Base-by-base conservation (phyloP, 2,888 invertebrate genomes). In the Drosophila setosimentum region DNA sequence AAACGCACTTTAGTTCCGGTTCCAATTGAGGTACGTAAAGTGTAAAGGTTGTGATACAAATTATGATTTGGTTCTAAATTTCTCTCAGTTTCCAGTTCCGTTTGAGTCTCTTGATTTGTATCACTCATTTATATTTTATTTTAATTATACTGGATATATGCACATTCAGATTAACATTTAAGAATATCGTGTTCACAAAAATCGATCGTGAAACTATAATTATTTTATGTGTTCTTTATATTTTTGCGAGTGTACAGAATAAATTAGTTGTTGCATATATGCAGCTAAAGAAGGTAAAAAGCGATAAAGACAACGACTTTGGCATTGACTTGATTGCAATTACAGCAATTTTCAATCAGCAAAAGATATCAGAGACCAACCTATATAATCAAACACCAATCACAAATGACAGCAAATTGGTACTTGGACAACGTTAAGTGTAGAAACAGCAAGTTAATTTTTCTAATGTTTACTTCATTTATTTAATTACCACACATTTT, bases 311-410 rank as follows among this genome's bases (percentile, higher is more conserved):
- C 58, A 73, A 76, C 86, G 57, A 74, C 82, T 83, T 85, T 87
- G 87, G 69, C 89, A 86, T 78, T 88, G 88, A 69, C 66, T 70
- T 67, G 68, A 85, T 78, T 74, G 75, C 69, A 75, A 78, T 69
- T 80, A 76, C 76, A 79, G 65, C 68, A 67, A 65, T 78, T 69
- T 71, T 73, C 84, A 88, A 86, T 86, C 84, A 85, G 32, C 33
- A 32, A 51, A 21, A 60, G 59, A 57, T 74, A 59, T 35, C 55
- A 33, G 24, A 54, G 40, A 61, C n/a, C 13, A 42, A 53, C 37
- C 4, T 37, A 37, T 37, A 29, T 59, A 72, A 49, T 63, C 51
- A 57, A 54, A 65, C 37, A 63, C 51, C 33, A 50, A 50, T 53
- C 33, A 32, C 29, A 32, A 37, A 40, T 50, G 45, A 40, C 60